Base-by-base conservation (phyloP, 92 coral and sea anemone species). In the Zoanthus sansibaricus region DNA sequence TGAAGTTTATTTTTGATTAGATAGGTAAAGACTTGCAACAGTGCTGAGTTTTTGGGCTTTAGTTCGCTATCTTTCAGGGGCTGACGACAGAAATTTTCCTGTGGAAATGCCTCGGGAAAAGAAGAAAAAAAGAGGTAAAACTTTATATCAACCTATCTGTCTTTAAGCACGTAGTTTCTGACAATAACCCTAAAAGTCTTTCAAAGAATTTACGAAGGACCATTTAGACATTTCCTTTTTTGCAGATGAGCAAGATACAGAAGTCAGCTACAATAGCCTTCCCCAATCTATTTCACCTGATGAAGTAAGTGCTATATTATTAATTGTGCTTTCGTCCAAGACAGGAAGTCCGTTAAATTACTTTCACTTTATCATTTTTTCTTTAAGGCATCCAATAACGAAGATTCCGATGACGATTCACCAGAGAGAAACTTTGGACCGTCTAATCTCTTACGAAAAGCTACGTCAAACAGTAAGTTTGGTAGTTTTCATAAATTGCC, bases 31-130 rank as follows among this genome's bases (percentile, higher is more conserved):
- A 14, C 12, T 9, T 42, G 52, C 66, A 78, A 78, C 30, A 58
- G 37, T 78, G 83, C 72, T 78, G 64, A 42, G 83, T 78, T 59
- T 59, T 67, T 78, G 83, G 72, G 83, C 83, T 33, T 2, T 78
- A 58, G 42, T 78, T 61, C 45, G 83, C 55, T 69, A n/a, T 49
- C 59, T 78, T 9, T 17, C 83, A 6, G 37, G 51, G 54, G 72
- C 83, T 78, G 54, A n/a, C 72, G 72, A 72, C 69, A 78, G 83
- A 78, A 78, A 78, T 61, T 32, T 33, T 16, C 72, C 83, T 3
- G 72, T 78, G 5, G 16, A 78, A 13, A 78, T 78, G 83, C 83
- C 83, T 59, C 83, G 83, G 9, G 71, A 33, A 54, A 68, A 66
- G 62, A 62, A 46, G 6, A 52, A 66, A 30, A 64, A 80, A 52